These are phyloP conservation scores for Drosophila mimica DNA, from an alignment of 2,888 invertebrate genomes.

Conservation along the genomic window DNA sequence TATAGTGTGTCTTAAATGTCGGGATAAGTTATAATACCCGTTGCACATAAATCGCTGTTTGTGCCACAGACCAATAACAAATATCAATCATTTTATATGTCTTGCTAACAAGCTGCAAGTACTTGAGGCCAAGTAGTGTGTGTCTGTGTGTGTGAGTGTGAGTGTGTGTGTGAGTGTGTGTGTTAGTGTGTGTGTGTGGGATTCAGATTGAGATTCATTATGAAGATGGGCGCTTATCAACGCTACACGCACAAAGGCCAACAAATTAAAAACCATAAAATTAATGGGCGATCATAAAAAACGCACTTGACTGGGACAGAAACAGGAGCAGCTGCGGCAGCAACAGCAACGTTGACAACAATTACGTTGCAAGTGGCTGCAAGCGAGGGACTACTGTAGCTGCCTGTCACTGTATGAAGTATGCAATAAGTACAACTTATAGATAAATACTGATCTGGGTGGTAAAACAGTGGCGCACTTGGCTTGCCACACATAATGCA, in stretches of 20 bases:
- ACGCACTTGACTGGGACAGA: constrained; percentile 65
- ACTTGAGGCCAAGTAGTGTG: constrained; percentile 35
- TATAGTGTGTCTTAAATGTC: constrained; percentile 9
- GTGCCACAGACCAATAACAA: constrained; percentile 25
- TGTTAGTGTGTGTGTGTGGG: constrained; percentile 32
- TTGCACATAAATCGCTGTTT: constrained; percentile 15
- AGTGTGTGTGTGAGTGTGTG: not conserved
- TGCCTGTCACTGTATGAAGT: constrained; percentile 29
- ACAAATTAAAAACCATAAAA: constrained; percentile 77
- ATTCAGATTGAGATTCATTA: constrained; percentile 32
- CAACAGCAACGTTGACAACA: constrained; percentile 32
- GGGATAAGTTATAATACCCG: constrained; percentile 17
- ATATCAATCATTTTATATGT: constrained; percentile 53
- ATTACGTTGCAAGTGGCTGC: constrained; percentile 25
- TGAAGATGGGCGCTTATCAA: constrained; percentile 47
- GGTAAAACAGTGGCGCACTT: constrained; percentile 64
- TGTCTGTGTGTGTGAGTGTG: constrained; percentile 11
- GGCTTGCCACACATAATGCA: constrained; percentile 44
- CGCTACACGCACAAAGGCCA: constrained; percentile 49
- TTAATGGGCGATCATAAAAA: constrained; percentile 78
- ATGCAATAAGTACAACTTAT: constrained; percentile 37
- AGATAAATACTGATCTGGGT: constrained; percentile 55
- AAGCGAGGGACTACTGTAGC: constrained; percentile 34
- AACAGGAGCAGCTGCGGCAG: constrained; percentile 9
- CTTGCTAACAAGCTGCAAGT: constrained; percentile 53